These are phyloP conservation scores for Neolamprologus kungweensis DNA, from an alignment of 2,113 vertebrate species.

Conservation along the genomic window DNA sequence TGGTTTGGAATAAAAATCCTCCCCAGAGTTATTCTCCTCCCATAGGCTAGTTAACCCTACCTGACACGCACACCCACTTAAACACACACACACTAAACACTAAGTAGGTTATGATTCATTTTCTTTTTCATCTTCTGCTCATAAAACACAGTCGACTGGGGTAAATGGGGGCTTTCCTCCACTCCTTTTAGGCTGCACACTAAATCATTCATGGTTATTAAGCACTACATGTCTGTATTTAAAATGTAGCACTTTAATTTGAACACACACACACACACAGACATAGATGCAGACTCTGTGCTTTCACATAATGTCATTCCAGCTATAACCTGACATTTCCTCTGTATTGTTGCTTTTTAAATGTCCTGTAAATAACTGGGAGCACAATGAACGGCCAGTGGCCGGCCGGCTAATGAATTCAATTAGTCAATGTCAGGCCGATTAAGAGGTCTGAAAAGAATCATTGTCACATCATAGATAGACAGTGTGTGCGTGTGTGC, in stretches of 20 bases:
- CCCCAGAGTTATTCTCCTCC: constrained; percentile 48
- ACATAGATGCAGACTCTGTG: neutral
- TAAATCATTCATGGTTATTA: constrained; percentile 51
- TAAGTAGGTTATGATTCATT: constrained; percentile 66
- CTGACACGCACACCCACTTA: constrained; percentile 8
- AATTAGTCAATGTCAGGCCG: constrained; percentile 53
- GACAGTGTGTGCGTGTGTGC: neutral
- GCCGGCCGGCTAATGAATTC: constrained; percentile 50
- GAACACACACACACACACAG: neutral
- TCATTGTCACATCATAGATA: constrained; percentile 42
- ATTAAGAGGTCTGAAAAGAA: constrained; percentile 58
- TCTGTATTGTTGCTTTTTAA: constrained; percentile 42
- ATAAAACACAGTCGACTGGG: constrained; percentile 46
- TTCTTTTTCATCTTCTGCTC: constrained; percentile 47
- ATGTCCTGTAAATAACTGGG: constrained; percentile 57
- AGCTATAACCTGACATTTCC: constrained; percentile 47
- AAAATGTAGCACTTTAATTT: neutral
- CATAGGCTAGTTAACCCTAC: constrained; percentile 45
- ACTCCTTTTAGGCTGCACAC: constrained; percentile 10
- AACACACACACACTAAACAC: neutral
- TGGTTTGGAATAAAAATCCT: constrained; percentile 62
- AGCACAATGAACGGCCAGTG: constrained; percentile 21
- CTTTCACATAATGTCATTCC: constrained; percentile 16
- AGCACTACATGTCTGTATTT: constrained; percentile 13
- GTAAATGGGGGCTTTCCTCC: constrained; percentile 25